A percentile compares a stretch with the other conserved stretches of the same genome.
Evolutionary conservation across 1,140 invertebrate species (phyloP).

Genomic region (Magallana gigas): DNA sequence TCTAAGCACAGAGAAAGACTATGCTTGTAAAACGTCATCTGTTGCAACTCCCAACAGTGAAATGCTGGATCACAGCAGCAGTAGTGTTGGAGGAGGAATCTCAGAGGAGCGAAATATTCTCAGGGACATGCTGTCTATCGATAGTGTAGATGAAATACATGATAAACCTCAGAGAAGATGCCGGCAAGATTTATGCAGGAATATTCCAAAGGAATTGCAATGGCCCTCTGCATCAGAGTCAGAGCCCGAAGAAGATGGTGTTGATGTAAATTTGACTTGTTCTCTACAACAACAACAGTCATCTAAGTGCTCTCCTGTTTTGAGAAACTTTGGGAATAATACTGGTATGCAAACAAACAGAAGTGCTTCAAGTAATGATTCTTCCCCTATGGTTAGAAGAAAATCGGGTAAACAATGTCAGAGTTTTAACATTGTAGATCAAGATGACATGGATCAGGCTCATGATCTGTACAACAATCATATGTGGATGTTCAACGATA

Average conservation of each 20-base stretch:
- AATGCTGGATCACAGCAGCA: neutral
- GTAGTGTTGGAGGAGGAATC: neutral
- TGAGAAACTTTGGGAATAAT: neutral
- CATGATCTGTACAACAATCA: neutral
- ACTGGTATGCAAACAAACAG: neutral
- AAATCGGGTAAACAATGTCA: neutral
- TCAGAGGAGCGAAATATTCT: neutral
- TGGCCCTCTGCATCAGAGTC: slow-evolving; percentile 16
- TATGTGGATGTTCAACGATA: neutral
- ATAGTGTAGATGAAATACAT: neutral
- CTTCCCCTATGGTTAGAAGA: slow-evolving; percentile 1
- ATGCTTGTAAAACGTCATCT: neutral
- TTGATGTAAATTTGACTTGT: neutral
- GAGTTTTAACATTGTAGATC: neutral
- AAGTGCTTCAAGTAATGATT: neutral
- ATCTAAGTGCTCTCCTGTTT: neutral
- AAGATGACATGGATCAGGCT: neutral
- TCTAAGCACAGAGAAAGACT: neutral
- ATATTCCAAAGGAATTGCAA: slow-evolving; percentile 31
- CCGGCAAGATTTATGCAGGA: neutral
- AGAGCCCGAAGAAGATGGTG: neutral
- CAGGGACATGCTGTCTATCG: slow-evolving; percentile 6
- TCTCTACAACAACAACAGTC: neutral
- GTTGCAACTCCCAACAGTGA: neutral
- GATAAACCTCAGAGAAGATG: slow-evolving; percentile 20